These are phyloP conservation scores for Lepidurus arcticus DNA, from an alignment of 1,140 invertebrate genomes.

Conservation along the genomic window DNA sequence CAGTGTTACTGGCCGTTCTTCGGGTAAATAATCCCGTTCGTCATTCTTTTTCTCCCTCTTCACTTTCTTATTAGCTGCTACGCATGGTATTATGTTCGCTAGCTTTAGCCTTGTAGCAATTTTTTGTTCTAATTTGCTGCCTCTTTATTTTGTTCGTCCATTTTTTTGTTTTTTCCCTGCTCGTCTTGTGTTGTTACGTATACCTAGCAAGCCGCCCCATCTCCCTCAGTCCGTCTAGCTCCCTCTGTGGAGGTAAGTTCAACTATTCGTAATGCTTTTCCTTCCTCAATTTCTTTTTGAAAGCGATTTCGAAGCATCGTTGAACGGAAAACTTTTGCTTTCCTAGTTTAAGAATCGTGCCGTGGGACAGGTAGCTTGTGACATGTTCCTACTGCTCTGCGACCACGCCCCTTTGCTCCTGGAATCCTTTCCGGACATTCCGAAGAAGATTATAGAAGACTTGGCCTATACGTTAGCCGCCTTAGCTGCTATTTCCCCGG, in stretches of 20 bases:
- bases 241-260: slow-evolving; percentile 18
- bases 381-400: slow-evolving; percentile 70
- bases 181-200: slow-evolving; percentile 11
- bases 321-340: neutral
- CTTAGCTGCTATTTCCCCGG: slow-evolving; percentile 31
- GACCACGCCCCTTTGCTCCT: slow-evolving; percentile 71
- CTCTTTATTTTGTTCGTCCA: neutral
- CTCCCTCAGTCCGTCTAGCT: neutral
- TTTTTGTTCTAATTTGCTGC: slow-evolving; percentile 17
- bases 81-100: neutral
- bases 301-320: neutral
- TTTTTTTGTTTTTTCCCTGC: neutral
- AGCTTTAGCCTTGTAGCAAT: neutral
- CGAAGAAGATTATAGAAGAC: slow-evolving; percentile 62
- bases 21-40: slow-evolving; percentile 51
- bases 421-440: slow-evolving; percentile 68
- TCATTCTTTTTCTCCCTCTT: slow-evolving; percentile 29
- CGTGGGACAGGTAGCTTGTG: slow-evolving; percentile 80
- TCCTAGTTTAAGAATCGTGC: slow-evolving; percentile 73
- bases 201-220: neutral
- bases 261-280: neutral
- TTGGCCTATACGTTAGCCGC: slow-evolving; percentile 34
- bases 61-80: slow-evolving; percentile 31
- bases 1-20: slow-evolving; percentile 78
- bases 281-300: neutral